Evolutionary conservation across 2,113 vertebrate species (phyloP), one percentile per base, ranked within the genome.

Genomic region (Oriolus oriolus): DNA sequence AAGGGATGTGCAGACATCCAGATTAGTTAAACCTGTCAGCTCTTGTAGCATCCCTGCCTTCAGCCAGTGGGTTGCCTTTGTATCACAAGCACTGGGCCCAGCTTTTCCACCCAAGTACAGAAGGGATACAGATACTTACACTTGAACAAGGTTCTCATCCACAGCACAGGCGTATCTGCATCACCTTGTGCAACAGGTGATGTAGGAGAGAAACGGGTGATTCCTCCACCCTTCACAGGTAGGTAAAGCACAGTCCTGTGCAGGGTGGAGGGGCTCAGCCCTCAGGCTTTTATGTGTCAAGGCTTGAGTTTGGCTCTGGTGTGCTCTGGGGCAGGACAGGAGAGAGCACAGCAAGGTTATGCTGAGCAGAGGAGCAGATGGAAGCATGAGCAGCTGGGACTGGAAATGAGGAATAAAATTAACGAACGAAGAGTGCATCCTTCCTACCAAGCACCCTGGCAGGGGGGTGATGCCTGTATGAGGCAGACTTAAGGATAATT

Each of bases 121-220:
- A 24, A 37, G 16, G 52, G 60, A 19, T 7, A 11, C 16, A 24
- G 65, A 10, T 14, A 23, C 0, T 0, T 54, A 37, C 22, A 9
- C 21, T 22, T 47, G 16, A n/a, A 33, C 11, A 56, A 53, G 27
- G 61, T 47, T 44, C 56, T 59, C 52, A n/a, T 15, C 37, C 15
- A 1, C 21, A 42, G 42, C 16, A 9, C 42, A 33, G 52, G 16
- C 16, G 3, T 7, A 9, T 26, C 56, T 52, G 60, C 61, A 30
- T 61, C 70, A 18, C 57, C 31, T 33, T 31, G 60, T 65, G 56
- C 56, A 30, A 3, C 2, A 41, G 11, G 16, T 26, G 75, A 13
- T 74, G 47, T 15, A 26, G 64, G 50, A 61, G 54, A 78, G 75
- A 56, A 74, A 30, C 0, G 0, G 18, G 8, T 47, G 8, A 3